Evolutionary conservation across 2,888 invertebrate species (phyloP), one percentile per base, ranked within the genome.

Genomic region (Polylopha cassiicola): DNA sequence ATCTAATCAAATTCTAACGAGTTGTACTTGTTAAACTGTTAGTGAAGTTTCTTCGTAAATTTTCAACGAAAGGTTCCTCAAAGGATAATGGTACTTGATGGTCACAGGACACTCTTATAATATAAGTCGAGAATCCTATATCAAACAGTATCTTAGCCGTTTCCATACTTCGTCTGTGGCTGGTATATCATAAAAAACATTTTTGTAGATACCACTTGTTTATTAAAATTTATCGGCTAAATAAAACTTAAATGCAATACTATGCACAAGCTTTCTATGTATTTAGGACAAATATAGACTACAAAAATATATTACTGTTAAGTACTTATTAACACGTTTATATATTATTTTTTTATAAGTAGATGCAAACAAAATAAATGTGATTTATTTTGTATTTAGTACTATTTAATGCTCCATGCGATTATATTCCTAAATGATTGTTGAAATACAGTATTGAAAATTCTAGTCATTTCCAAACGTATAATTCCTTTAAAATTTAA

Each of bases 241-340:
- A n/a, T n/a, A 18, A 27, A 28, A 29, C 23, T 11, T 29, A 8
- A 13, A 33, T 5, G 22, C 33, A 28, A 31, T 17, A 34, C 17
- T n/a, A 15, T 20, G 17, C 23, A 34, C 39, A 33, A 33, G 37
- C 37, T 37, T 37, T 37, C 28, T 37, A 28, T 37, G 29, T 37
- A 18, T 20, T 26, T 34, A 37, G 22, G n/a, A n/a, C n/a, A n/a
- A n/a, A n/a, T n/a, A n/a, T n/a, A n/a, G n/a, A n/a, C n/a, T n/a
- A n/a, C n/a, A n/a, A n/a, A n/a, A n/a, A n/a, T n/a, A n/a, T n/a
- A n/a, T n/a, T n/a, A n/a, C n/a, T n/a, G n/a, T n/a, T n/a, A n/a
- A n/a, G n/a, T n/a, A n/a, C n/a, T n/a, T n/a, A n/a, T n/a, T n/a
- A n/a, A n/a, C n/a, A n/a, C n/a, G n/a, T n/a, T n/a, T n/a, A n/a